Conservation (phyloP, 2,113 vertebrate species). For the Trachemys scripta region DNA sequence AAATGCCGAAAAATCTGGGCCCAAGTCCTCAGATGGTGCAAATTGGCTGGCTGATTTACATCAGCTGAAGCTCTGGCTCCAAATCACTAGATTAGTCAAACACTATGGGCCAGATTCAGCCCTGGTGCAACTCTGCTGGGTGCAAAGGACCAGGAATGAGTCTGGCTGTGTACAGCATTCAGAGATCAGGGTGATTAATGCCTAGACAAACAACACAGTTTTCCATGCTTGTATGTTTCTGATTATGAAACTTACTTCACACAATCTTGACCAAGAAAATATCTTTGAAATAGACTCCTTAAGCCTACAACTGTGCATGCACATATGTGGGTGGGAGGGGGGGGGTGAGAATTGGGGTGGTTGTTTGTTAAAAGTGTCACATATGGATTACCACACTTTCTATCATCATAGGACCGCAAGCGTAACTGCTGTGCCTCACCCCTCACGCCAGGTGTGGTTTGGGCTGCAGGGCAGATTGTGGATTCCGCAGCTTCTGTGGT, state of each 20-base stretch:
- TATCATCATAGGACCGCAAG: background rate
- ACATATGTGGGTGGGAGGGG: fast-evolving
- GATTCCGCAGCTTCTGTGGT: background rate
- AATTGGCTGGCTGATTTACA: conserved; percentile 17
- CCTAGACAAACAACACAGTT: background rate
- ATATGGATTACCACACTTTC: background rate
- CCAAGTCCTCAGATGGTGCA: background rate
- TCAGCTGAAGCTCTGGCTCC: conserved; percentile 8
- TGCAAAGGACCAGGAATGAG: conserved; percentile 22
- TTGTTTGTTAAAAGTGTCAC: fast-evolving
- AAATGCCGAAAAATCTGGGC: background rate
- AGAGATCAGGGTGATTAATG: background rate
- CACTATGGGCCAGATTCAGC: conserved; percentile 29
- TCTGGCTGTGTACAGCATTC: background rate
- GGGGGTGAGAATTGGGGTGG: too few species aligned
- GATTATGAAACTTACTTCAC: background rate
- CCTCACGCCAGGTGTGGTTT: background rate
- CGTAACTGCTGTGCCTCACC: background rate
- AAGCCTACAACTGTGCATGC: background rate
- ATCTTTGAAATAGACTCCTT: background rate
- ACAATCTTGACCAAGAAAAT: background rate
- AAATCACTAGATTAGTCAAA: background rate
- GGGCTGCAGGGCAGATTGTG: background rate
- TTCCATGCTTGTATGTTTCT: background rate
- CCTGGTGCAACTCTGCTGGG: conserved; percentile 21